Evolutionary conservation across 2,888 invertebrate genomes (phyloP).

Genomic region (Ophonus ardosiacus): DNA sequence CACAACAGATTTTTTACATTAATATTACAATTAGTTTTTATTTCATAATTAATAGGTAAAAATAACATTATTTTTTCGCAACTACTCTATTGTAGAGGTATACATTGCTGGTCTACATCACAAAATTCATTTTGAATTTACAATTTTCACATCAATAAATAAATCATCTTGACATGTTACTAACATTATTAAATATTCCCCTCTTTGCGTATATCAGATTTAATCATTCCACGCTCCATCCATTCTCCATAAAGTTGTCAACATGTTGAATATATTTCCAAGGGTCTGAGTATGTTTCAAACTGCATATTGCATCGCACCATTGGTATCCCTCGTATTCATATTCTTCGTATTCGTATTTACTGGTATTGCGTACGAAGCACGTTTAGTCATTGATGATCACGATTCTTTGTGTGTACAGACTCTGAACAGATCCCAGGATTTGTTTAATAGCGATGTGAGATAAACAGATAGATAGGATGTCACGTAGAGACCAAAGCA

Average conservation of each 20-base stretch:
- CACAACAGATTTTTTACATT: no score
- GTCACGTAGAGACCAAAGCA: neutral
- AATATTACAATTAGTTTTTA: no score
- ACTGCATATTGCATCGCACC: slow-evolving; percentile 23
- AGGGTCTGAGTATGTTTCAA: slow-evolving; percentile 43
- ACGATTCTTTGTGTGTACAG: slow-evolving; percentile 53
- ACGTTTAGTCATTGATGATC: slow-evolving; percentile 51
- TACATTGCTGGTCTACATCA: neutral
- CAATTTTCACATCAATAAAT: neutral
- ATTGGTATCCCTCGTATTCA: neutral
- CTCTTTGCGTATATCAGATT: slow-evolving; percentile 22
- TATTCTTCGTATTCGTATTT: neutral
- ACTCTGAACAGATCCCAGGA: neutral
- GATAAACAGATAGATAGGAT: neutral
- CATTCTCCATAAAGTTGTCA: slow-evolving; percentile 44
- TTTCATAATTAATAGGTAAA: no score
- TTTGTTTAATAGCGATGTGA: slow-evolving; percentile 9
- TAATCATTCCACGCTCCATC: slow-evolving; percentile 9
- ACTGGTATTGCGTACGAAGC: slow-evolving; percentile 23
- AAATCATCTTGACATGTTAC: neutral
- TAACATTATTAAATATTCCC: neutral
- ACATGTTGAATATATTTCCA: slow-evolving; percentile 49
- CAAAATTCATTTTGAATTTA: neutral
- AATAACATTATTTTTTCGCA: no score
- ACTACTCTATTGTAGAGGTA: no score